Conservation (phyloP, 2,113 vertebrate genomes). For the Antigone vipio region DNA sequence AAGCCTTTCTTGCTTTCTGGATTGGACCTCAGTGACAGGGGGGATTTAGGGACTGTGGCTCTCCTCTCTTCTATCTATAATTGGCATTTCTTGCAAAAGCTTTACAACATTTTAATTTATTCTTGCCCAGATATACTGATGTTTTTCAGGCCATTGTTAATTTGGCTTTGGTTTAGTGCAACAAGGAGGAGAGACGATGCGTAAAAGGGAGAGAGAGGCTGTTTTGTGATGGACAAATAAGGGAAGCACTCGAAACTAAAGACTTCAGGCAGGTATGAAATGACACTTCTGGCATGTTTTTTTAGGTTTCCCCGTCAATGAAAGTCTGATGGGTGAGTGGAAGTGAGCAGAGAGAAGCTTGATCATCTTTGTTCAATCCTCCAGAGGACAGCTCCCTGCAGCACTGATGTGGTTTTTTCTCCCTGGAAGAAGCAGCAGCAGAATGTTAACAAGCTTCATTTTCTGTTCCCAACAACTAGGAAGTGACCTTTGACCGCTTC, state of each 20-base stretch:
- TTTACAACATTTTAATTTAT: neutral
- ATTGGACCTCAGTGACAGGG: neutral
- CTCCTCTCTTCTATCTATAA: neutral
- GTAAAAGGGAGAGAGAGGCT: neutral
- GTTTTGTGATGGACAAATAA: neutral
- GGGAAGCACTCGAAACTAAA: neutral
- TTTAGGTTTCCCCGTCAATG: neutral
- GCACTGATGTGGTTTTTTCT: neutral
- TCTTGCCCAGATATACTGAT: neutral
- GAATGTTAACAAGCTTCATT: conserved; percentile 69
- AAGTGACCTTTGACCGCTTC: conserved; percentile 26
- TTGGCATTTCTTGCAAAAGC: neutral
- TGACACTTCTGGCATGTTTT: conserved; percentile 42
- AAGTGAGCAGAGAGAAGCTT: conserved; percentile 27
- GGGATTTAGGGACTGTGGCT: neutral
- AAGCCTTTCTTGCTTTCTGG: neutral
- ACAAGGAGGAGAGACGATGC: rapidly evolving
- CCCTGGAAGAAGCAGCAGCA: conserved; percentile 28
- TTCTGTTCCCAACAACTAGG: conserved; percentile 25
- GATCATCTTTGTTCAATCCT: conserved; percentile 31
- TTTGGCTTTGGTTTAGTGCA: neutral
- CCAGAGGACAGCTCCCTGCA: conserved; percentile 21
- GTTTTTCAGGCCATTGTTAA: neutral
- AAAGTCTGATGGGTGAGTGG: conserved; percentile 27
- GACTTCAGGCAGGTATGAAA: conserved; percentile 31